phyloP scores from a whole-genome alignment of 2,113 vertebrate species.

The Dissostichus mawsoni region DNA sequence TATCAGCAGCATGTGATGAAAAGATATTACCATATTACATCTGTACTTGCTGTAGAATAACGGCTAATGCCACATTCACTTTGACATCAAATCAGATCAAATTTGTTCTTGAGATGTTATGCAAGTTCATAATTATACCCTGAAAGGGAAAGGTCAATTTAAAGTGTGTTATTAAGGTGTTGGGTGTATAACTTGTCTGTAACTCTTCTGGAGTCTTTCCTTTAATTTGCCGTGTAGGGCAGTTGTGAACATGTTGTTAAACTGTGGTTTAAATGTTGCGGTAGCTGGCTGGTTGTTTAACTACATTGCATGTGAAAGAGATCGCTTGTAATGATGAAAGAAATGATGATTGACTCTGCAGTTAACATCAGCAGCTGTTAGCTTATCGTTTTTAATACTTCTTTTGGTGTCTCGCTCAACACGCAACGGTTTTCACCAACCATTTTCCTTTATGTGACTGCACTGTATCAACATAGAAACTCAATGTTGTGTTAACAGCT shows the following conservation, averaged over 20 bases:
- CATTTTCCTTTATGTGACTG: no score
- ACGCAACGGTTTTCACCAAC: no score
- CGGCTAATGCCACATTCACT: constrained; percentile 13
- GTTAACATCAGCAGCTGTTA: not conserved
- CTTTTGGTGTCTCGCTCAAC: no score
- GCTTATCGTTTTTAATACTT: not conserved
- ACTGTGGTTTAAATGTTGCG: no score
- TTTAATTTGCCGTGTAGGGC: no score
- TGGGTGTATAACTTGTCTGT: no score
- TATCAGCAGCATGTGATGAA: not conserved
- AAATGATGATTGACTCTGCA: not conserved
- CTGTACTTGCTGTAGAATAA: constrained; percentile 14
- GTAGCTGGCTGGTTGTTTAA: no score
- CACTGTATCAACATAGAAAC: not conserved
- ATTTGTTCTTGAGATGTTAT: constrained; percentile 20
- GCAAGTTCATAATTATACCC: constrained; percentile 22
- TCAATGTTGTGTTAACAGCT: not conserved
- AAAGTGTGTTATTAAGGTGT: constrained; percentile 7
- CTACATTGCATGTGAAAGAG: not conserved
- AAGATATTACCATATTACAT: constrained; percentile 19
- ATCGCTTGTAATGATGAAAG: not conserved
- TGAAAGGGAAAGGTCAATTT: constrained; percentile 4
- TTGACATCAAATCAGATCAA: constrained; percentile 25
- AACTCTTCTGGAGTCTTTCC: no score
- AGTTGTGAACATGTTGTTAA: no score